Evolutionary conservation across 2,113 vertebrate species (phyloP), one percentile per base, ranked within the genome.

Genomic region (Spizaetus ornatus): DNA sequence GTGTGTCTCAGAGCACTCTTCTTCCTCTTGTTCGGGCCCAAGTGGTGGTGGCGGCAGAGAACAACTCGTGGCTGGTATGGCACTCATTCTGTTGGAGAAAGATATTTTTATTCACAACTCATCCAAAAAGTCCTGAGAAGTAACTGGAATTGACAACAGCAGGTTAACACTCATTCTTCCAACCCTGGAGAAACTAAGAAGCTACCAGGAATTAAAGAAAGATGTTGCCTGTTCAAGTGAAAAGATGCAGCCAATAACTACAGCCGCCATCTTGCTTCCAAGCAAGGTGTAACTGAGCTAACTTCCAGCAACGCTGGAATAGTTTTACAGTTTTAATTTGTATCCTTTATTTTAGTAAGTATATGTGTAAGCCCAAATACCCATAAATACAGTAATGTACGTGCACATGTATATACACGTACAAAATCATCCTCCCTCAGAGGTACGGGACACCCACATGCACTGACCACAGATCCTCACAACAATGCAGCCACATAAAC

Each of bases 1-100:
- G 71, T 99, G 98, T 80, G 98, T 97, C 98, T 99, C 95, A 0
- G 88, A 85, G 66, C 58, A 18, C 34, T 72, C 96, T 23, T 93
- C 82, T 15, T 97, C 96, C 70, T 97, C 94, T 90, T 92, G 47
- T 40, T 97, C 65, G 0, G 67, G 38, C n/a, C 3, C 81, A 74
- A 31, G 88, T 0, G 7, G 21, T 2, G 15, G 52, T 38, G 82
- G 48, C n/a, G 82, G 48, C n/a, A 80, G 27, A 38, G 73, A 58
- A 80, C 63, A 87, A 21, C 67, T 86, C 0, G 8, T 91, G 47
- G 40, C 12, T 80, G 94, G 48, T 22, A 66, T 48, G 85, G 73
- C 52, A 87, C 52, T 97, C 97, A 96, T 98, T 96, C 93, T 93
- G 53, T 50, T 86, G 71, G 40, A 45, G 27, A 88, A 79, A 50